These are phyloP conservation scores for Schizopygopsis pylzovi DNA, from an alignment of 2,797 vertebrate species.

Conservation along the genomic window DNA sequence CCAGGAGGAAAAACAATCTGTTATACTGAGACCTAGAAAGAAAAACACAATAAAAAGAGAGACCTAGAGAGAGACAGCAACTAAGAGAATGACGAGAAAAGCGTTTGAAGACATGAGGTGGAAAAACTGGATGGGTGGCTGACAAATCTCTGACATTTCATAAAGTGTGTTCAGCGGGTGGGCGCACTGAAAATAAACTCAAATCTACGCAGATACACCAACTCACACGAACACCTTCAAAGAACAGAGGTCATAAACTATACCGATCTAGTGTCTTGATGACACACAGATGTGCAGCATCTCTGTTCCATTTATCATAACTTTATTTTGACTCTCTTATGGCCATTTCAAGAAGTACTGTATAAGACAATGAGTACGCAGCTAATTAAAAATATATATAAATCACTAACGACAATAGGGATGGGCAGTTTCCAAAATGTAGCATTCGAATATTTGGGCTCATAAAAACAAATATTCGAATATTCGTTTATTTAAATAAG, in stretches of 20 bases:
- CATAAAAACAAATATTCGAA: too few species aligned
- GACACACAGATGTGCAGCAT: background rate
- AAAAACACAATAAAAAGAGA: background rate
- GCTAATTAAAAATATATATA: background rate
- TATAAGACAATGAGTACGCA: background rate
- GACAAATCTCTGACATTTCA: constrained; percentile 42
- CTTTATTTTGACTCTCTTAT: background rate
- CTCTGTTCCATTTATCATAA: background rate
- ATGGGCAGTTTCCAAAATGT: too few species aligned
- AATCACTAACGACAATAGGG: background rate
- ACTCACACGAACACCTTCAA: background rate
- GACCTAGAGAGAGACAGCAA: background rate
- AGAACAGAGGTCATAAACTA: background rate
- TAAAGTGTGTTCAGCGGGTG: background rate
- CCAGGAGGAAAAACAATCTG: background rate
- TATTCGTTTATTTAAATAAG: too few species aligned
- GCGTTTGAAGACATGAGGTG: background rate
- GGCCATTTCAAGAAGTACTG: background rate
- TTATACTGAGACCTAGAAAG: background rate
- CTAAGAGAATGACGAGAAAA: background rate
- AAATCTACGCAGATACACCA: constrained; percentile 20
- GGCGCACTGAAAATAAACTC: constrained; percentile 24
- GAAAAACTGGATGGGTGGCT: constrained; percentile 6
- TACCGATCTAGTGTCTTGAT: background rate
- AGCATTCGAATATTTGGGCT: too few species aligned